A percentile compares a stretch with the other conserved stretches of the same genome.
phyloP scores from a whole-genome alignment of 2,888 invertebrate genomes.

The Papilio demoleus region DNA sequence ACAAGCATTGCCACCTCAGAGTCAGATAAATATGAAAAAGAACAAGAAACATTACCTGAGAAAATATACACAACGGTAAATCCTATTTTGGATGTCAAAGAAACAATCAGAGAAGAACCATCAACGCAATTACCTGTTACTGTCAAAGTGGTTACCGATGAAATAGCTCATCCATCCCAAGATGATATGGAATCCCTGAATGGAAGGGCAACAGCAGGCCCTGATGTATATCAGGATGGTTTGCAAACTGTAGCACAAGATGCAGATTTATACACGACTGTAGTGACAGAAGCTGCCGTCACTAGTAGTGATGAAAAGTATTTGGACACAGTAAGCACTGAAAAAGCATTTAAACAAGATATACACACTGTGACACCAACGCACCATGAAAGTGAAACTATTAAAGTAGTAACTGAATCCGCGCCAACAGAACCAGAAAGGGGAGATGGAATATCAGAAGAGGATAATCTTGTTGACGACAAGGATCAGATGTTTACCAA shows the following conservation, averaged over 20 bases:
- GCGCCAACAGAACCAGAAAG: constrained; percentile 17
- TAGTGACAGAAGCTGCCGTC: not conserved
- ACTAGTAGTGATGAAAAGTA: constrained; percentile 23
- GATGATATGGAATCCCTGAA: constrained; percentile 36
- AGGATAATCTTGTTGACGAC: constrained; percentile 8
- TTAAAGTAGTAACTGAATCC: constrained; percentile 20
- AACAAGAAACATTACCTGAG: constrained; percentile 3
- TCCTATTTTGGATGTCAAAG: constrained; percentile 1
- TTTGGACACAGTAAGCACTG: constrained; percentile 12
- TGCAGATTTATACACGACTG: constrained; percentile 16
- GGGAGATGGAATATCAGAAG: constrained; percentile 6
- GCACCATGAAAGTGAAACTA: not conserved
- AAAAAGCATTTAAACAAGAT: constrained; percentile 24
- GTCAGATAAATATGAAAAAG: not conserved
- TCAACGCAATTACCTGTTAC: constrained; percentile 18
- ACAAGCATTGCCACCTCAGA: constrained; percentile 18
- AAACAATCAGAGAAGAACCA: constrained; percentile 14
- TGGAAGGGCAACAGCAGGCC: constrained; percentile 37
- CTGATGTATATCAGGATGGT: constrained; percentile 1
- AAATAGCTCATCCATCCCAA: constrained; percentile 16
- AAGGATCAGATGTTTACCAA: constrained; percentile 6
- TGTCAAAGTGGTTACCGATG: not conserved
- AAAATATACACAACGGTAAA: constrained; percentile 16
- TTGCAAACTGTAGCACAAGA: not conserved
- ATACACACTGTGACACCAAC: constrained; percentile 18